Evolutionary conservation across 2,888 invertebrate genomes (phyloP), one percentile per base, ranked within the genome.

Genomic region (Cephus pulcher): DNA sequence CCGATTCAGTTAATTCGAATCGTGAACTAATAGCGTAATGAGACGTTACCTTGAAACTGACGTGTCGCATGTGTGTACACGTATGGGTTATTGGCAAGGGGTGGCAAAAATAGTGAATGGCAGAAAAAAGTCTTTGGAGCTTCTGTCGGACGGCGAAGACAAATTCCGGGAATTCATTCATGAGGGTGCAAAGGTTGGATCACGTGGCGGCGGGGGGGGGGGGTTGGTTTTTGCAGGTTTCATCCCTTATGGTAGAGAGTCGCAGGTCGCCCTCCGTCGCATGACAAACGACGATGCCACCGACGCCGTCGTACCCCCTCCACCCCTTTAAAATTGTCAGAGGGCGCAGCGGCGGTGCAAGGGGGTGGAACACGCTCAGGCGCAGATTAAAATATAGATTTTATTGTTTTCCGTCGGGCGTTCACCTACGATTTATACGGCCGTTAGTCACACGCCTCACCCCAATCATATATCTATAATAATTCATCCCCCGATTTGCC

Each of bases 381-480:
- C 84, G 85, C 83, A 84, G 88, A 89, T 90, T 90, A 89, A 89
- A 90, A 89, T 90, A 90, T 89, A 89, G 89, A 88, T 89, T 90
- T 90, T 88, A 90, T 90, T 89, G 90, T 89, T 89, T 89, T 86
- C 84, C 85, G 83, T 83, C 81, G 82, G 84, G 83, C 85, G 82
- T 83, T 84, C 84, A 80, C 82, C 80, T 78, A 82, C 85, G 86
- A 89, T 89, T 89, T 89, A 88, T 89, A 84, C 80, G 84, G 84
- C 82, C 86, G 86, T 90, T 88, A 88, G 86, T 89, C 89, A 89
- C 81, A 78, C 86, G 80, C 81, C 81, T 75, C 80, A 75, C 70
- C 76, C 80, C 82, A 84, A 85, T 86, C 88, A 83, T 85, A 84
- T 84, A 85, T 84, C 85, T 84, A 84, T 34, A 69, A 68, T 74